Conservation (phyloP, 1,140 invertebrate species). For the Kradibia gibbosae region DNA sequence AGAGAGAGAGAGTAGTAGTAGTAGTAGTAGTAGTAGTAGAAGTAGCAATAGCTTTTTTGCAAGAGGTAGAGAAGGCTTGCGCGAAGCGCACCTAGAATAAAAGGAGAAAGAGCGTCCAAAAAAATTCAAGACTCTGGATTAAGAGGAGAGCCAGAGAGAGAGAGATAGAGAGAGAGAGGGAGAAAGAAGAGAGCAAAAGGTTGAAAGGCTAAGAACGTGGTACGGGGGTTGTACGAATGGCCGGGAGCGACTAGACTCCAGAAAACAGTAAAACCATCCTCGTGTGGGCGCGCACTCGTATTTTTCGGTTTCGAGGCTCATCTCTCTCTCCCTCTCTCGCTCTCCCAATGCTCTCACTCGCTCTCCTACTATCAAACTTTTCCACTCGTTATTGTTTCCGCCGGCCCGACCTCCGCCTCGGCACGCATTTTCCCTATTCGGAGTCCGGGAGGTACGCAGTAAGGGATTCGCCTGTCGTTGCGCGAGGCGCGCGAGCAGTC, state of each 20-base stretch:
- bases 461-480: no score
- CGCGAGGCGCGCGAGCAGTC: not conserved
- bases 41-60: not conserved
- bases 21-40: not conserved
- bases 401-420: slow-evolving; percentile 27
- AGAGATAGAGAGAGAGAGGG: not conserved
- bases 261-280: slow-evolving; percentile 67
- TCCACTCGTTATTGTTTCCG: not conserved
- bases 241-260: slow-evolving; percentile 66
- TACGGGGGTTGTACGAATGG: slow-evolving; percentile 54
- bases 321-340: not conserved
- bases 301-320: not conserved
- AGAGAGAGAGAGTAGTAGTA: not conserved
- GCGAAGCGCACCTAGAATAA: not conserved
- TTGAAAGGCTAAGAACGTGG: slow-evolving; percentile 16
- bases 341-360: not conserved
- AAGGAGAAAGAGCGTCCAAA: not conserved
- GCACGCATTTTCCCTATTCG: not conserved
- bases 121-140: not conserved
- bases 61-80: slow-evolving; percentile 6
- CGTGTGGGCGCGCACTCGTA: not conserved
- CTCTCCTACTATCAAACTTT: not conserved
- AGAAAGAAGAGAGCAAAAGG: not conserved
- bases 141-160: not conserved
- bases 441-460: not conserved